phyloP scores from a whole-genome alignment of 2,113 vertebrate species.

The Leptocoma aspasia region DNA sequence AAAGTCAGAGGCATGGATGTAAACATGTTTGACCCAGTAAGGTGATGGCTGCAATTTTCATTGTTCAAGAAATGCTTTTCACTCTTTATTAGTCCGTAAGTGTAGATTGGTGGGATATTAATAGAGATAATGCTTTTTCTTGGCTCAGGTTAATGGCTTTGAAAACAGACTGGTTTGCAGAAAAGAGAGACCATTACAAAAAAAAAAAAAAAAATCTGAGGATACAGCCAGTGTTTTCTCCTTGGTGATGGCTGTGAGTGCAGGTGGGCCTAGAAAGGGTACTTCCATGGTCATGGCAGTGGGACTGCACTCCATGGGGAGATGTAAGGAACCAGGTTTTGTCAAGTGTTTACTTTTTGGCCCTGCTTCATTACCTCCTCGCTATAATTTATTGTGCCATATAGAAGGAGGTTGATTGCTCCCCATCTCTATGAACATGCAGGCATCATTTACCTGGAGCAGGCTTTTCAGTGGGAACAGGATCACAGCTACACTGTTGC shows the following conservation, averaged over 20 bases:
- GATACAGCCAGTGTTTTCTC: neutral
- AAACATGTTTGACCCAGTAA: neutral
- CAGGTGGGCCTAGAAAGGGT: neutral
- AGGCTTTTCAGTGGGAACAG: neutral
- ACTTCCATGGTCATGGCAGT: neutral
- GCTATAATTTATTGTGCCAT: slow-evolving; percentile 58
- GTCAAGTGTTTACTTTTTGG: slow-evolving; percentile 54
- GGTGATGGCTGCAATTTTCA: neutral
- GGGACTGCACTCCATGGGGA: neutral
- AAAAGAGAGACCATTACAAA: neutral
- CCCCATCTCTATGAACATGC: neutral
- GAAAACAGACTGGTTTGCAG: neutral
- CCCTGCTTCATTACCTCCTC: slow-evolving; percentile 52
- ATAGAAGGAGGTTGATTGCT: slow-evolving; percentile 48
- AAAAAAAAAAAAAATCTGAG: neutral
- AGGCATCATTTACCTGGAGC: neutral
- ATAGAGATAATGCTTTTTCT: neutral
- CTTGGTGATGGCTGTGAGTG: neutral
- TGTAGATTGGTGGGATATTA: neutral
- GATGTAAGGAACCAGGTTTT: slow-evolving; percentile 39
- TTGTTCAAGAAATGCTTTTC: neutral
- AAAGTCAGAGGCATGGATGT: neutral
- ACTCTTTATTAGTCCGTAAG: neutral
- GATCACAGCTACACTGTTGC: neutral
- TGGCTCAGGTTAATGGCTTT: neutral